Conservation (phyloP, 2,113 vertebrate genomes). For the Seriola dumerili region DNA sequence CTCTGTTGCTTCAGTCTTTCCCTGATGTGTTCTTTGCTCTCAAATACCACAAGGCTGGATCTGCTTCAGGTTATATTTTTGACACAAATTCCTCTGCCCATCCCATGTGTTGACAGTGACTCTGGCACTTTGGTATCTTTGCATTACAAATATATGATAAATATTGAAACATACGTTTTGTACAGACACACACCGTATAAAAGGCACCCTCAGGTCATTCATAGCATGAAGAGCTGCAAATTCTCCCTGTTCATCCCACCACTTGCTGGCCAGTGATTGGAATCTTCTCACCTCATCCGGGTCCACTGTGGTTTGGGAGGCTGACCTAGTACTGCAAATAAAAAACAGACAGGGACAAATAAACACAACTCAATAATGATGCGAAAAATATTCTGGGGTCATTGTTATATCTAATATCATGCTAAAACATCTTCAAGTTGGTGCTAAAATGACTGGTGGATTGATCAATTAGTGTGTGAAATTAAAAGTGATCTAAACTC, state of each 20-base stretch:
- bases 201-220: conserved; percentile 96
- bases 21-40: not conserved
- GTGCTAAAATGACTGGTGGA: no score
- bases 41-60: not conserved
- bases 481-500: no score
- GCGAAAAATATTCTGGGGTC: no score
- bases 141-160: not conserved
- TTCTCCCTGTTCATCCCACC: conserved; percentile 95
- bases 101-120: not conserved
- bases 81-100: conserved; percentile 29
- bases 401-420: not conserved
- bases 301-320: conserved; percentile 89
- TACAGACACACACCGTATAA: conserved; percentile 89
- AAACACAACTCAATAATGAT: no score
- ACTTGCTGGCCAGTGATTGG: conserved; percentile 89
- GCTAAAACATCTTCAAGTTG: not conserved
- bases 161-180: not conserved
- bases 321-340: conserved; percentile 61
- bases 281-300: conserved; percentile 90
- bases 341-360: not conserved
- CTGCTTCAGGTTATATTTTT: conserved; percentile 27
- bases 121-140: not conserved
- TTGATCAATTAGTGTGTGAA: no score
- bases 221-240: conserved; percentile 93
- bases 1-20: not conserved